phyloP scores from a whole-genome alignment of 2,888 invertebrate genomes.

The Flexamia atlantica region DNA sequence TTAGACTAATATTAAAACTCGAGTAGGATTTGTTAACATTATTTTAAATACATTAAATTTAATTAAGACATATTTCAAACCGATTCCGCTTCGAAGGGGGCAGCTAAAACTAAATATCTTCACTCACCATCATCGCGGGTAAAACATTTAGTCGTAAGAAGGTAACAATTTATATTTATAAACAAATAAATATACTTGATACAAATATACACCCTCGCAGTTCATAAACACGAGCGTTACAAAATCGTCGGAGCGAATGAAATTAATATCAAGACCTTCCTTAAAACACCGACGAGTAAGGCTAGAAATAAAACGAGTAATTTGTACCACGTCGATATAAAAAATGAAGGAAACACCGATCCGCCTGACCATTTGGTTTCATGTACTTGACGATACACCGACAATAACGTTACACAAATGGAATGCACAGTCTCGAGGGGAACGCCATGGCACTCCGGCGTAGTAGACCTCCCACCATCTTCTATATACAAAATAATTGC shows the following conservation, averaged over 20 bases:
- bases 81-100: not conserved
- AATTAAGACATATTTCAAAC: not conserved
- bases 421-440: constrained; percentile 51
- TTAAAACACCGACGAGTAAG: constrained; percentile 23
- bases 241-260: constrained; percentile 25
- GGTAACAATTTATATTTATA: constrained; percentile 41
- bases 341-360: constrained; percentile 23
- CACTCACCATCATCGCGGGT: constrained; percentile 48
- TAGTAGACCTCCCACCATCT: constrained; percentile 20
- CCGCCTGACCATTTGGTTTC: constrained; percentile 54
- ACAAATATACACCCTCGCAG: constrained; percentile 38
- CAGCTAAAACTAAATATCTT: constrained; percentile 3
- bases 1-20: not conserved
- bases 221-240: not conserved
- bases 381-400: constrained; percentile 47
- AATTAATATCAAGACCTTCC: constrained; percentile 27
- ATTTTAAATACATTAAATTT: constrained; percentile 10
- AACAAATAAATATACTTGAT: constrained; percentile 46
- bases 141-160: constrained; percentile 31
- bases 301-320: constrained; percentile 31
- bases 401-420: constrained; percentile 52
- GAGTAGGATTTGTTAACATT: not conserved
- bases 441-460: constrained; percentile 50
- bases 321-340: constrained; percentile 41
- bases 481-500: constrained; percentile 46